A percentile compares a stretch with the other conserved stretches of the same genome.
phyloP scores from a whole-genome alignment of 1,140 invertebrate genomes.

The Drosophila lowei region DNA sequence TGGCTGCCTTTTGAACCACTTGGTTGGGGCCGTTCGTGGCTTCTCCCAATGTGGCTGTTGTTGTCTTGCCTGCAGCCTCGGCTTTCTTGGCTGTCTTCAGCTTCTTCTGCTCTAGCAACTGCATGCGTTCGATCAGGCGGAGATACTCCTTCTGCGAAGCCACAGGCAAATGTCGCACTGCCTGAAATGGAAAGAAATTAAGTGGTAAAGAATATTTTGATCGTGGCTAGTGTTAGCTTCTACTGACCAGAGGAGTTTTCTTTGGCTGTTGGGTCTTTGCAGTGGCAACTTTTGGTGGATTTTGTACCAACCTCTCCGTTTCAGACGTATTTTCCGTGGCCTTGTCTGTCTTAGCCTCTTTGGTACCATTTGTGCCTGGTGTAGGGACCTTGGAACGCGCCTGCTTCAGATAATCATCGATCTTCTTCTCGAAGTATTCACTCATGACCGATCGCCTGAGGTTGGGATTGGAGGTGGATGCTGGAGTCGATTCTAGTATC shows the following conservation, averaged over 20 bases:
- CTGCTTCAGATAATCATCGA: constrained; percentile 74
- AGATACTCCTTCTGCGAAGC: constrained; percentile 78
- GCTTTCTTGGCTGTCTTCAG: constrained; percentile 1
- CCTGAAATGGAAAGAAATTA: constrained; percentile 41
- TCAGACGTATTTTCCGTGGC: constrained; percentile 4
- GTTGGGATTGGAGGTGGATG: constrained; percentile 33
- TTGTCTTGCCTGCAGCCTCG: not conserved
- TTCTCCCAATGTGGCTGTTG: not conserved
- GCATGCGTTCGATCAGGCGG: constrained; percentile 73
- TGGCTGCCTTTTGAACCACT: not conserved
- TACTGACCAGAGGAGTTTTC: constrained; percentile 64
- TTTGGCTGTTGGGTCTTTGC: constrained; percentile 24
- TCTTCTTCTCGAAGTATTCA: constrained; percentile 74
- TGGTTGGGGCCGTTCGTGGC: not conserved
- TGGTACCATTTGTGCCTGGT: not conserved
- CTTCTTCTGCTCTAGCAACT: constrained; percentile 70
- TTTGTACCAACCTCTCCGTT: not conserved
- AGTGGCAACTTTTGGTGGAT: not conserved
- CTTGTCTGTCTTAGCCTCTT: not conserved
- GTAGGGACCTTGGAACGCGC: constrained; percentile 54
- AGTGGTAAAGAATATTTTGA: too few species aligned
- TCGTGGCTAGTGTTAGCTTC: not conserved
- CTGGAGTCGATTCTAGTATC: constrained; percentile 36
- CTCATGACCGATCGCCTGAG: constrained; percentile 58
- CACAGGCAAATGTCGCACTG: constrained; percentile 74